phyloP scores from a whole-genome alignment of 2,113 vertebrate species.

The Anthoscopus minutus region DNA sequence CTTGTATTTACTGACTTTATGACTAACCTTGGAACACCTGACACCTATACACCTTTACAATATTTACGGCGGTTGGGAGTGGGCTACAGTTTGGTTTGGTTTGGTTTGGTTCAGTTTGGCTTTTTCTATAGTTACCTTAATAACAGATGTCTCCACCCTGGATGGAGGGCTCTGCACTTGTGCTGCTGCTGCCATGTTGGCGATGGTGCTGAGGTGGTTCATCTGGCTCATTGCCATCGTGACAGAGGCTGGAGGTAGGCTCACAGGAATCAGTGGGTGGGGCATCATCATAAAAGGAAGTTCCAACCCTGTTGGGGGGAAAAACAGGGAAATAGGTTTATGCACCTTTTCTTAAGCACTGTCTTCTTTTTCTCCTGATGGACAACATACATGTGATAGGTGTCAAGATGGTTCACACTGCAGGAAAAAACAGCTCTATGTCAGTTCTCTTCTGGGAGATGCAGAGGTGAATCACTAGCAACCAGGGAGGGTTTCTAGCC shows the following conservation, averaged over 20 bases:
- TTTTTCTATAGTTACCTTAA: slow-evolving; percentile 82
- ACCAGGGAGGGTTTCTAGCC: neutral
- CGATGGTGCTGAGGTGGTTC: slow-evolving; percentile 99
- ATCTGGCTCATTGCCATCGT: slow-evolving; percentile 99
- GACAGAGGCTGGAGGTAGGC: slow-evolving; percentile 98
- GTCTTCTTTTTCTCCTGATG: neutral
- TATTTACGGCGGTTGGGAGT: neutral
- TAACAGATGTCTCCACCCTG: slow-evolving; percentile 97
- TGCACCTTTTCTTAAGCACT: neutral
- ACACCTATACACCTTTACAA: neutral
- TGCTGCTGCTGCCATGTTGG: slow-evolving; percentile 96
- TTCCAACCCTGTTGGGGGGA: slow-evolving; percentile 82
- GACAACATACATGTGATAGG: neutral
- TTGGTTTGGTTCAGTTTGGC: neutral
- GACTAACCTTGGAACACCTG: neutral
- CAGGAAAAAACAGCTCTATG: neutral
- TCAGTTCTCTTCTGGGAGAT: neutral
- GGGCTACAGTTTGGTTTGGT: neutral
- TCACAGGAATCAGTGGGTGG: slow-evolving; percentile 97
- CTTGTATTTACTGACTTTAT: neutral
- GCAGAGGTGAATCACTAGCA: neutral
- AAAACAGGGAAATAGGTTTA: neutral
- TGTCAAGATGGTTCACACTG: neutral
- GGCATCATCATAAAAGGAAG: slow-evolving; percentile 99
- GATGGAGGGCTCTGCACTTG: slow-evolving; percentile 95